phyloP scores from a whole-genome alignment of 2,888 invertebrate genomes.

The Agonopterix alstromeriana region DNA sequence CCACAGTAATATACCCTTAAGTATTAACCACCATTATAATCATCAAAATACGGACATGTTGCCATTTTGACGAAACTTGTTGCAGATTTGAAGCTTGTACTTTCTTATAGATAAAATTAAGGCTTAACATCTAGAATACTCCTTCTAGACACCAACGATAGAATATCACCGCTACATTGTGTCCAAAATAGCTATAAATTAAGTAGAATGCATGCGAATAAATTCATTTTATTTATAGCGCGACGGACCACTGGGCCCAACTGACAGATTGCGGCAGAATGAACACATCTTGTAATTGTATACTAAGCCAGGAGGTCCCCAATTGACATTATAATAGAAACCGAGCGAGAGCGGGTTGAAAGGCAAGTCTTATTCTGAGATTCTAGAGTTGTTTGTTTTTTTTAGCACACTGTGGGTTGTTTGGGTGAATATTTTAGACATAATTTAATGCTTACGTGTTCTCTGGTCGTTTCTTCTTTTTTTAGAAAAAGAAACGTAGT shows the following conservation, averaged over 20 bases:
- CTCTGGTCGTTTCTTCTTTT: too few relatives aligned
- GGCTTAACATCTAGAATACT: slow-evolving; percentile 7
- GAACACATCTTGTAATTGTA: slow-evolving; percentile 71
- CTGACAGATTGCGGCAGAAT: slow-evolving; percentile 65
- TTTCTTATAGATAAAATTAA: too few relatives aligned
- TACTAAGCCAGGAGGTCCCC: slow-evolving; percentile 48
- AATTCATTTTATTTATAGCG: slow-evolving; percentile 60
- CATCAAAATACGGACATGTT: too few relatives aligned
- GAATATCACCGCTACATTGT: slow-evolving; percentile 41
- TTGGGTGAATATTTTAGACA: neutral
- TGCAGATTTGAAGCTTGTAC: too few relatives aligned
- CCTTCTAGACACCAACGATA: slow-evolving; percentile 16
- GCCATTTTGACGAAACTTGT: too few relatives aligned
- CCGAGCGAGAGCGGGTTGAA: slow-evolving; percentile 16
- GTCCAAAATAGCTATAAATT: slow-evolving; percentile 68
- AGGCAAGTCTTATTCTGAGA: slow-evolving; percentile 6
- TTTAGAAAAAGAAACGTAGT: too few relatives aligned
- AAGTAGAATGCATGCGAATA: slow-evolving; percentile 47
- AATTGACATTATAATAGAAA: slow-evolving; percentile 68
- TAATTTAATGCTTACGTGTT: too few relatives aligned
- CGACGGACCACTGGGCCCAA: slow-evolving; percentile 24
- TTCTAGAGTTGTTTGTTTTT: neutral
- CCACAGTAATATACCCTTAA: too few relatives aligned
- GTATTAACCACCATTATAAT: too few relatives aligned
- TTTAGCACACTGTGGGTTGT: neutral